These are phyloP conservation scores for Lucinisca nassula DNA, from an alignment of 2,888 invertebrate genomes.

Conservation along the genomic window DNA sequence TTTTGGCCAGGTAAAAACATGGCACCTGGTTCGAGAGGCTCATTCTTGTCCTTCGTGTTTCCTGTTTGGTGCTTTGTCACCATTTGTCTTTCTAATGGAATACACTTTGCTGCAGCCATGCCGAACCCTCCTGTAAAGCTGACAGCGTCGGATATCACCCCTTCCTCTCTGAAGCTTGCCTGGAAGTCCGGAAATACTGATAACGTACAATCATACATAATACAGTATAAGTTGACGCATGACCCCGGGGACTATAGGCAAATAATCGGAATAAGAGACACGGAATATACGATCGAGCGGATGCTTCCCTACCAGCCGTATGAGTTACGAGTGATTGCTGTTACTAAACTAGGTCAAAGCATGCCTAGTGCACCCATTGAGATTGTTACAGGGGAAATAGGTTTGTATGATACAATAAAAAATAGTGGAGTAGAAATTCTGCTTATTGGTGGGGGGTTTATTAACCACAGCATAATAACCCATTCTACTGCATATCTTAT, in stretches of 20 bases:
- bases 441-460: slow-evolving; percentile 13
- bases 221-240: slow-evolving; percentile 98
- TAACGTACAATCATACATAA: slow-evolving; percentile 96
- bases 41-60: not conserved
- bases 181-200: slow-evolving; percentile 92
- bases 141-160: slow-evolving; percentile 96
- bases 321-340: slow-evolving; percentile 98
- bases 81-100: slow-evolving; percentile 3
- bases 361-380: slow-evolving; percentile 95
- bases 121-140: slow-evolving; percentile 97
- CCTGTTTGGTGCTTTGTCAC: slow-evolving; percentile 50
- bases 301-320: slow-evolving; percentile 98
- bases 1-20: not conserved
- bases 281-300: slow-evolving; percentile 94
- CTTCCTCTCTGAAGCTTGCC: slow-evolving; percentile 96
- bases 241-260: slow-evolving; percentile 92
- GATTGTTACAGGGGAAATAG: slow-evolving; percentile 98
- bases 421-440: not conserved
- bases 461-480: not conserved
- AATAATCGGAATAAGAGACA: slow-evolving; percentile 95
- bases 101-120: slow-evolving; percentile 91
- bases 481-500: not conserved
- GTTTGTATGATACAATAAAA: slow-evolving; percentile 89
- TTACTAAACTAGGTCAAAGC: slow-evolving; percentile 97
- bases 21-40: not conserved